Conservation (phyloP, 2,888 invertebrate genomes). For the Leptinotarsa peninsularis region DNA sequence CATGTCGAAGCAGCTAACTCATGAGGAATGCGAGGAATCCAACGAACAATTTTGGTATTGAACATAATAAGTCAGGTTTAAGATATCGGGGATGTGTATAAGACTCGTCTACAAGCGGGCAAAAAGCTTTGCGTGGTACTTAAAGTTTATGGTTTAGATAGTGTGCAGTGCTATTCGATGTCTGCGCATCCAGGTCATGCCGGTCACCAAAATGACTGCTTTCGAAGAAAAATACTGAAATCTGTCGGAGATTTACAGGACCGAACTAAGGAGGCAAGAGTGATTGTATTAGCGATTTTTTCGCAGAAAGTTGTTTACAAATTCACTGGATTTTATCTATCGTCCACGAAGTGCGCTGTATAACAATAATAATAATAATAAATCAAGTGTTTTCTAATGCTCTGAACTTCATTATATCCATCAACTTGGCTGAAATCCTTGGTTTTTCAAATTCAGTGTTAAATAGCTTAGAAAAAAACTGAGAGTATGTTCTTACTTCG, state of each 20-base stretch:
- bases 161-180: constrained; percentile 55
- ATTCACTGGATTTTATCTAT: too few relatives aligned
- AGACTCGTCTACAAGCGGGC: constrained; percentile 53
- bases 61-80: constrained; percentile 53
- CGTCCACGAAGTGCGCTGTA: too few relatives aligned
- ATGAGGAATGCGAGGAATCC: constrained; percentile 47
- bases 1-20: constrained; percentile 32
- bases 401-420: too few relatives aligned
- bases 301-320: neutral
- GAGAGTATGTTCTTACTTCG: too few relatives aligned
- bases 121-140: constrained; percentile 61
- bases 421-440: too few relatives aligned
- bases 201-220: constrained; percentile 36
- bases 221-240: constrained; percentile 31
- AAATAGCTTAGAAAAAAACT: too few relatives aligned
- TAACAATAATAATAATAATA: too few relatives aligned
- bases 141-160: constrained; percentile 58
- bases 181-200: constrained; percentile 50
- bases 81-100: constrained; percentile 50
- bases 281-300: neutral
- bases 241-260: neutral
- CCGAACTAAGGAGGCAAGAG: neutral
- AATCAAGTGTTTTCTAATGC: too few relatives aligned
- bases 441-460: too few relatives aligned
- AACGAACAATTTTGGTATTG: constrained; percentile 50